Percentiles rank a stretch among this genome's conserved stretches.
Conservation (phyloP, 1,140 invertebrate genomes). For the Pseudomyrmex cubaensis region DNA sequence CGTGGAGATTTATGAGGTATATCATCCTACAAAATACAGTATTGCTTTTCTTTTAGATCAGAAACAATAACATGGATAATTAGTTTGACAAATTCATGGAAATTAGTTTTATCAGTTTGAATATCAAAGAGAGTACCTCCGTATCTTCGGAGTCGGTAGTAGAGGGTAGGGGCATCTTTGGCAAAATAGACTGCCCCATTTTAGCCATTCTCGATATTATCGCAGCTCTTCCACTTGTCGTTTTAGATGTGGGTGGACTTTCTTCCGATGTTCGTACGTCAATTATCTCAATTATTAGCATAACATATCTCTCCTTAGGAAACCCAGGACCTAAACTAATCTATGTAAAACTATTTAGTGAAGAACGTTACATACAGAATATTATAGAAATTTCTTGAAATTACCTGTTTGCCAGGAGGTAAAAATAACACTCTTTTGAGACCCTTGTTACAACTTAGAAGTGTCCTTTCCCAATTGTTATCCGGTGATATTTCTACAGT, state of each 20-base stretch:
- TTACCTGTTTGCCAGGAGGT: conserved; percentile 79
- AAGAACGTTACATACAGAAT: not conserved
- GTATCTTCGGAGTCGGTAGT: conserved; percentile 82
- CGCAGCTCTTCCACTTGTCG: conserved; percentile 74
- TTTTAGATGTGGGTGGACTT: conserved; percentile 52
- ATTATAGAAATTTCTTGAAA: not conserved
- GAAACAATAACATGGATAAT: conserved; percentile 18
- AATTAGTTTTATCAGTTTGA: conserved; percentile 2
- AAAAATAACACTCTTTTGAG: conserved; percentile 77
- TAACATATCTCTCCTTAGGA: conserved; percentile 79
- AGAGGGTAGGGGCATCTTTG: conserved; percentile 74
- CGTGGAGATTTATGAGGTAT: conserved; percentile 62
- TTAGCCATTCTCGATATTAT: conserved; percentile 81
- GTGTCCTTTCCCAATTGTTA: conserved; percentile 80
- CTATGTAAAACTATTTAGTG: conserved; percentile 68
- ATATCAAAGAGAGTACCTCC: conserved; percentile 70
- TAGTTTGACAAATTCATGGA: not conserved
- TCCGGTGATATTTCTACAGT: conserved; percentile 76
- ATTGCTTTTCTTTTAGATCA: conserved; percentile 24
- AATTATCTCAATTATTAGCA: conserved; percentile 78
- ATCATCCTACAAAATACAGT: conserved; percentile 73
- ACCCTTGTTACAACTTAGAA: conserved; percentile 70
- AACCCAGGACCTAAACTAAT: conserved; percentile 81
- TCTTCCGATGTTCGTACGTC: conserved; percentile 68
- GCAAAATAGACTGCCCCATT: conserved; percentile 81